These are phyloP conservation scores for Antechinus stuartii DNA, from an alignment of 2,113 vertebrate species.

Conservation along the genomic window DNA sequence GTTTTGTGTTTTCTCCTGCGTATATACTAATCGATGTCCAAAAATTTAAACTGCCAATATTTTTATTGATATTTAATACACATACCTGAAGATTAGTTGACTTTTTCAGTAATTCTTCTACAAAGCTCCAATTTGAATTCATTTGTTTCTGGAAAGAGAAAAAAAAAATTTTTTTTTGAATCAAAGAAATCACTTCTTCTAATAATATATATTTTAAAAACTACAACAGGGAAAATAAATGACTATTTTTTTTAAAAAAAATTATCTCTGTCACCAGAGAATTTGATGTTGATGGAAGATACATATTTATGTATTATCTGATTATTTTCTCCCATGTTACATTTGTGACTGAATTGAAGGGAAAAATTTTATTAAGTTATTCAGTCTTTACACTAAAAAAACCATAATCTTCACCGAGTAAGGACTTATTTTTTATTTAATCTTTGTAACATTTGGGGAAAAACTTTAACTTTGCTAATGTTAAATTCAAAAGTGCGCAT, in stretches of 20 bases:
- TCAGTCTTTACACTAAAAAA: neutral
- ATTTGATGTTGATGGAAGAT: neutral
- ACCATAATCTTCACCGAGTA: neutral
- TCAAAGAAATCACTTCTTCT: conserved; percentile 45
- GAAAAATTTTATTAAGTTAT: conserved; percentile 19
- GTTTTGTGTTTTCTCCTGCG: neutral
- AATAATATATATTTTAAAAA: conserved; percentile 35
- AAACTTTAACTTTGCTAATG: neutral
- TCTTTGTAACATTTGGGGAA: neutral
- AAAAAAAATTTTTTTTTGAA: conserved; percentile 38
- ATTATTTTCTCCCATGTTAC: neutral
- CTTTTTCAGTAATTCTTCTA: conserved; percentile 91
- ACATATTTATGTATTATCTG: neutral
- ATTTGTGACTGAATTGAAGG: neutral
- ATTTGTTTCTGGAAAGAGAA: conserved; percentile 87
- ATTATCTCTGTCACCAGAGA: conserved; percentile 26
- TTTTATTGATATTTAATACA: conserved; percentile 40
- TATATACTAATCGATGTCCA: neutral
- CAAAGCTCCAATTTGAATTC: conserved; percentile 93
- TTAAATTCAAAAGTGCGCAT: neutral
- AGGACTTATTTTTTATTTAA: neutral
- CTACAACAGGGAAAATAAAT: conserved; percentile 24
- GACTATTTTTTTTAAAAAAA: conserved; percentile 7
- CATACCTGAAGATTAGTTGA: conserved; percentile 90
- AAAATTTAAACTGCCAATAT: conserved; percentile 39